Conservation (phyloP, 1,140 invertebrate genomes). For the Drosophila funebris region DNA sequence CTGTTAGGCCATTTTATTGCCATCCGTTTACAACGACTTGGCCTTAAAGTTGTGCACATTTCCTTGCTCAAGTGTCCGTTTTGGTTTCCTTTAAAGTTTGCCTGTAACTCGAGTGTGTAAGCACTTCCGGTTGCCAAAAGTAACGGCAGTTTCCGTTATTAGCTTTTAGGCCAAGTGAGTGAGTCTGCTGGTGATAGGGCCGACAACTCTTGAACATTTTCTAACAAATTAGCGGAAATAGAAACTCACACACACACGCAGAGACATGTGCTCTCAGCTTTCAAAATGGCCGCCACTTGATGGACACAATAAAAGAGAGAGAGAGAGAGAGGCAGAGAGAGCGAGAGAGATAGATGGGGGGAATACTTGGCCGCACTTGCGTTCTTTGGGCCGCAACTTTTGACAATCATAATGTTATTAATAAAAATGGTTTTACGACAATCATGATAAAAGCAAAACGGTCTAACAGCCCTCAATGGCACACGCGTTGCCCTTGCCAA, state of each 20-base stretch:
- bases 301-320: neutral
- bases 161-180: conserved; percentile 19
- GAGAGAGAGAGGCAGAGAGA: neutral
- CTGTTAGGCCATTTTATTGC: conserved; percentile 47
- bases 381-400: conserved; percentile 18
- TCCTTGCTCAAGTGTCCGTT: conserved; percentile 26
- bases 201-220: neutral
- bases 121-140: conserved; percentile 65
- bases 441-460: conserved; percentile 70
- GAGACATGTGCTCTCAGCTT: neutral
- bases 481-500: conserved; percentile 61
- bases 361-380: neutral
- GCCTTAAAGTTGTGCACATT: conserved; percentile 19
- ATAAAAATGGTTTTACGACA: conserved; percentile 73
- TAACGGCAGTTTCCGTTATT: conserved; percentile 56
- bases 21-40: conserved; percentile 34
- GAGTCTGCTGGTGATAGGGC: neutral
- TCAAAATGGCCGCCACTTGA: conserved; percentile 29
- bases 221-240: conserved; percentile 24
- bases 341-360: neutral
- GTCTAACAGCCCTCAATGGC: conserved; percentile 36
- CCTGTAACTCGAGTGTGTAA: conserved; percentile 69
- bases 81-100: conserved; percentile 62
- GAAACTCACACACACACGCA: conserved; percentile 5
- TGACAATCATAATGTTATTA: conserved; percentile 77